Evolutionary conservation across 2,888 invertebrate species (phyloP).

Genomic region (Drosophila picticornis): DNA sequence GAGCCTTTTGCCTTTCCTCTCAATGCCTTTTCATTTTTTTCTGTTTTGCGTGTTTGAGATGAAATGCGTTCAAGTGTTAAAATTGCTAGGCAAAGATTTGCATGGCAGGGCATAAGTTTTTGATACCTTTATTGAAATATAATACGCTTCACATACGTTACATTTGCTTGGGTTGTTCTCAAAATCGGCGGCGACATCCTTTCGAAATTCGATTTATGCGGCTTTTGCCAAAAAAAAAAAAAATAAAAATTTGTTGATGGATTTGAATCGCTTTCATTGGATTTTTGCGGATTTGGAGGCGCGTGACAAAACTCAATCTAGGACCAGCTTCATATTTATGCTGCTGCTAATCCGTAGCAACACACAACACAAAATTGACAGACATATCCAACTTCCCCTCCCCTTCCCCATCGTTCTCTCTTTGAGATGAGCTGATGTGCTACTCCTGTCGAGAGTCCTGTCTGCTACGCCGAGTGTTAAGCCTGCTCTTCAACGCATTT

Average conservation of each 20-base stretch:
- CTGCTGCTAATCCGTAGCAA: constrained; percentile 62
- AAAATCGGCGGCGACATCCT: constrained; percentile 33
- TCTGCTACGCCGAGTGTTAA: constrained; percentile 56
- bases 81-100: constrained; percentile 75
- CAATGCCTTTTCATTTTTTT: constrained; percentile 3
- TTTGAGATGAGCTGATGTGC: constrained; percentile 5
- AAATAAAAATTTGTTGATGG: constrained; percentile 12
- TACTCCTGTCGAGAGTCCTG: constrained; percentile 14
- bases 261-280: constrained; percentile 39
- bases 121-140: constrained; percentile 75
- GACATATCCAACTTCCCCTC: constrained; percentile 1
- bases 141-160: constrained; percentile 60
- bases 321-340: constrained; percentile 62
- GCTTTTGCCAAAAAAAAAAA: constrained; percentile 2
- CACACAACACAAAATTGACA: constrained; percentile 6
- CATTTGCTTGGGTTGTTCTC: constrained; percentile 42
- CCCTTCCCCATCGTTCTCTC: neutral
- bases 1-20: constrained; percentile 13
- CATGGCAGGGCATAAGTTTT: constrained; percentile 58
- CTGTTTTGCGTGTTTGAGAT: constrained; percentile 35
- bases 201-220: constrained; percentile 35
- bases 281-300: constrained; percentile 17
- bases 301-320: constrained; percentile 79
- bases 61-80: constrained; percentile 74
- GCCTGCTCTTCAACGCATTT: constrained; percentile 58